Percentiles rank a stretch among this genome's conserved stretches.
Conservation (phyloP, 1,140 invertebrate genomes). For the Wiebesia pumilae region DNA sequence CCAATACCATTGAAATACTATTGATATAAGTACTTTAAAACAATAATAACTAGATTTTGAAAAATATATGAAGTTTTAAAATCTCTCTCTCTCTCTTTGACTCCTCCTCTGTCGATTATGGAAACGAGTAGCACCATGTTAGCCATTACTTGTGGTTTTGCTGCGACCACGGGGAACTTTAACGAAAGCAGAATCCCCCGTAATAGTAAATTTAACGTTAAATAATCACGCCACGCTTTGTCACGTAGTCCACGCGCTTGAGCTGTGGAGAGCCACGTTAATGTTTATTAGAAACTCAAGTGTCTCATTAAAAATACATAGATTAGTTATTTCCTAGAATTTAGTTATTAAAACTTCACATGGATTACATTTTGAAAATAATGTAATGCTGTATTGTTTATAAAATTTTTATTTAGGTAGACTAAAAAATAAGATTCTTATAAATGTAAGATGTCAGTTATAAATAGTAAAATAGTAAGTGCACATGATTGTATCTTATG, state of each 20-base stretch:
- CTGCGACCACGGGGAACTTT: conserved; percentile 31
- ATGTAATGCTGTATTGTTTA: no score
- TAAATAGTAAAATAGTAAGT: no score
- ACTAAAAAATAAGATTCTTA: no score
- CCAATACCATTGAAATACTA: background rate
- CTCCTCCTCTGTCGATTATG: conserved; percentile 47
- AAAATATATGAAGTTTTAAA: no score
- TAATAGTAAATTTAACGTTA: conserved; percentile 45
- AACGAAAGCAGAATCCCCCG: conserved; percentile 37
- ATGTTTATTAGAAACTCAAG: conserved; percentile 36
- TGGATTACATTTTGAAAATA: no score
- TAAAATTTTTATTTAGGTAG: no score
- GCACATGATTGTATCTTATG: no score
- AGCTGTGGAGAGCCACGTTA: background rate
- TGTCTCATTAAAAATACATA: conserved; percentile 33
- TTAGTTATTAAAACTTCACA: no score
- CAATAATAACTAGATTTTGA: no score
- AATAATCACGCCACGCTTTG: conserved; percentile 41
- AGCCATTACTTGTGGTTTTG: conserved; percentile 51
- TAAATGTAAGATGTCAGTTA: no score
- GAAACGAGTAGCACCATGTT: conserved; percentile 36
- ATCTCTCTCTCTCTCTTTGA: background rate
- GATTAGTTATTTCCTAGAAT: background rate
- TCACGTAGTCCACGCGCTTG: conserved; percentile 6
- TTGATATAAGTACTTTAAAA: no score